Evolutionary conservation across 2,888 invertebrate species (phyloP).

Genomic region (Synergus umbraculus): DNA sequence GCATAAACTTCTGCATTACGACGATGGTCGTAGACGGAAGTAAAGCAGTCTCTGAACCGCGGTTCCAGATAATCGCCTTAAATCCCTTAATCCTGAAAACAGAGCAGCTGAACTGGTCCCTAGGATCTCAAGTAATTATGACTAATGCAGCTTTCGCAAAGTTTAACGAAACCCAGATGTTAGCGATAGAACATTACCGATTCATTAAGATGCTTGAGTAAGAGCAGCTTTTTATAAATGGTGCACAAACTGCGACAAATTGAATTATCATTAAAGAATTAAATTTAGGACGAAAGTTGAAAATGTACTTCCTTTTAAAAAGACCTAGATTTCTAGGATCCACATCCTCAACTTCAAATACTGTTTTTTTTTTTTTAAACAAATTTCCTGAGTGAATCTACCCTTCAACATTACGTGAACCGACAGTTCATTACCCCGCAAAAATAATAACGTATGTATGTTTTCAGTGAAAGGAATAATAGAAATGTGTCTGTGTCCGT

Average conservation of each 20-base stretch:
- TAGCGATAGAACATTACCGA: constrained; percentile 62
- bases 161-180: constrained; percentile 50
- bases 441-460: neutral
- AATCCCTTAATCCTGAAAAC: constrained; percentile 45
- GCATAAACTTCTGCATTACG: constrained; percentile 32
- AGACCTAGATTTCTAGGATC: no score
- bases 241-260: neutral
- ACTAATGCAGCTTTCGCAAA: constrained; percentile 49
- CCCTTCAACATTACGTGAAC: neutral
- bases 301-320: no score
- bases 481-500: neutral
- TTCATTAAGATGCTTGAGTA: constrained; percentile 61
- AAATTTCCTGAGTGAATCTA: neutral
- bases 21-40: constrained; percentile 31
- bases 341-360: no score
- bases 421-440: neutral
- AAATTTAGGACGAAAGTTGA: no score
- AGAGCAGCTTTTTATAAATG: constrained; percentile 33
- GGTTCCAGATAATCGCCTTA: constrained; percentile 48
- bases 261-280: no score
- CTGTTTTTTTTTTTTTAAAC: neutral
- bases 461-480: neutral
- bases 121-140: constrained; percentile 50
- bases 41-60: constrained; percentile 20
- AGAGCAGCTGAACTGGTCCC: constrained; percentile 41